Percentiles rank a stretch among this genome's conserved stretches.
These are phyloP conservation scores for Antedon mediterranea DNA, from an alignment of 53 echinoderm and acorn worm genomes.

Conservation along the genomic window DNA sequence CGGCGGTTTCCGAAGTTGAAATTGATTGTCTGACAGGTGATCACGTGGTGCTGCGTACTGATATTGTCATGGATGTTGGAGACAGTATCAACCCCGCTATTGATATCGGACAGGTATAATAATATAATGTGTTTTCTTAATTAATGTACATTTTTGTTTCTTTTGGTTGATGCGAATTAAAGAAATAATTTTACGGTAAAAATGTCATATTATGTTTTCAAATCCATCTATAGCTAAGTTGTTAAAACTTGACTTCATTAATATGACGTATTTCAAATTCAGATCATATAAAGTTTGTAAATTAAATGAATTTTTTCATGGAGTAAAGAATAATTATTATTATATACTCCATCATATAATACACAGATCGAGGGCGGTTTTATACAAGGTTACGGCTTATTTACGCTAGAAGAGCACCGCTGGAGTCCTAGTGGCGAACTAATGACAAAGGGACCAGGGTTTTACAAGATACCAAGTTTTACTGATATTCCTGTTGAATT, in stretches of 20 bases:
- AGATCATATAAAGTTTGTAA: no score
- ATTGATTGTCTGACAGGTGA: no score
- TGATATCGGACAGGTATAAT: conserved; percentile 88
- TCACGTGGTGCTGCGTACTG: conserved; percentile 49
- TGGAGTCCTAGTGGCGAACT: conserved; percentile 63
- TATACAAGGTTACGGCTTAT: conserved; percentile 77
- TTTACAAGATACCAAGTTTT: no score
- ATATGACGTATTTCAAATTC: no score
- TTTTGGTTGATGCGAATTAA: not conserved
- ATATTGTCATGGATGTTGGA: conserved; percentile 80
- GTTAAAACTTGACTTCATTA: no score
- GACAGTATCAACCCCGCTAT: conserved; percentile 82
- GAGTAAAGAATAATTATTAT: no score
- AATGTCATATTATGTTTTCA: no score
- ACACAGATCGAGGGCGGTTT: conserved; percentile 81
- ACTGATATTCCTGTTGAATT: conserved; percentile 69
- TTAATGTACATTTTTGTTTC: not conserved
- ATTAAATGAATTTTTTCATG: no score
- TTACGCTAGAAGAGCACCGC: conserved; percentile 62
- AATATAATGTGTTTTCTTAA: no score
- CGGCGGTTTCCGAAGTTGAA: conserved; percentile 70
- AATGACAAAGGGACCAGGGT: no score
- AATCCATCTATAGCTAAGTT: no score
- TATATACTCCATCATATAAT: no score
- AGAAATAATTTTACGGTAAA: not conserved